Evolutionary conservation across 2,113 vertebrate genomes (phyloP).

Genomic region (Leucoraja erinaceus): DNA sequence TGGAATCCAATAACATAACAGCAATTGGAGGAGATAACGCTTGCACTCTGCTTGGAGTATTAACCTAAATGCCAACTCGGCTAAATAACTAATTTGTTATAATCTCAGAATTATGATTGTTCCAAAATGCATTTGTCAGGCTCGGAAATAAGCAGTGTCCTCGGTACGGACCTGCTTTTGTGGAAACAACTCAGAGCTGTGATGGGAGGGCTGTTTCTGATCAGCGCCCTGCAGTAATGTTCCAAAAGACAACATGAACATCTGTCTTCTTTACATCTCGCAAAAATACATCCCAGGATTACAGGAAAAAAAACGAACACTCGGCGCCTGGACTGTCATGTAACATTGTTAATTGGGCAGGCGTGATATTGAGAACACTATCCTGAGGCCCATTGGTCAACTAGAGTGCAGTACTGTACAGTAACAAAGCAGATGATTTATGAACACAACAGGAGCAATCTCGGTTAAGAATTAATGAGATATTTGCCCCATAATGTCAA

Average conservation of each 20-base stretch:
- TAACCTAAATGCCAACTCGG: conserved; percentile 15
- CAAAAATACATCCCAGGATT: not conserved
- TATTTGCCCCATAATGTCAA: conserved; percentile 4
- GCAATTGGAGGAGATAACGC: conserved; percentile 15
- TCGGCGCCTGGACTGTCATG: not conserved
- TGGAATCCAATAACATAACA: not conserved
- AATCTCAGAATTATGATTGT: conserved; percentile 25
- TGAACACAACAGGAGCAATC: not conserved
- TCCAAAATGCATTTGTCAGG: not conserved
- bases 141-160: not conserved
- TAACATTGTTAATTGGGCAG: not conserved
- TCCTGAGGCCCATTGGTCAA: not conserved
- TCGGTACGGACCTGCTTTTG: not conserved
- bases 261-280: not conserved
- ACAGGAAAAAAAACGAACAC: not conserved
- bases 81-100: not conserved
- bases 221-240: not conserved
- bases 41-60: not conserved
- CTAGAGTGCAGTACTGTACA: not conserved
- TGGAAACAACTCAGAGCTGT: not conserved
- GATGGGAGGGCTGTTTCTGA: not conserved
- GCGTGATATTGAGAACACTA: not conserved
- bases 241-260: not conserved
- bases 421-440: not conserved
- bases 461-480: not conserved